Base-by-base conservation (phyloP, 2,113 vertebrate species). In the Tachuris rubrigastra region DNA sequence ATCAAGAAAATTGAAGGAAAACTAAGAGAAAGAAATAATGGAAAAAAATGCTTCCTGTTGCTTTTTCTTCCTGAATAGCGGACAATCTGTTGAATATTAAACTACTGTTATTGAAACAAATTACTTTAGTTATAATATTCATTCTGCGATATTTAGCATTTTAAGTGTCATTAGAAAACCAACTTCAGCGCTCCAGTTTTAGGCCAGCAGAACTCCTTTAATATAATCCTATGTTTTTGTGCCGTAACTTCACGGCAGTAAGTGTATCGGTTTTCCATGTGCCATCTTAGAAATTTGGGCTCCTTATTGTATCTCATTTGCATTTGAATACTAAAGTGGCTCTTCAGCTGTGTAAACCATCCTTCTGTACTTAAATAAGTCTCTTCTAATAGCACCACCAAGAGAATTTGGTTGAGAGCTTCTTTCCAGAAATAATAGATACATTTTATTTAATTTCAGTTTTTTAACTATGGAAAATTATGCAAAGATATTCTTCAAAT, bases 401-500 rank as follows among this genome's bases (percentile, higher is more conserved):
- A 65, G 20, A 73, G 63, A 77, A 95, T 77, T 85, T 91, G 18
- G 33, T 82, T 89, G 65, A 96, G 66, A 89, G 35, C 28, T 78
- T 86, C 28, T 88, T 94, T 92, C 81, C 71, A 82, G 82, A 95
- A 93, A 88, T 86, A 93, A 65, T 86, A 66, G 59, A 47, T 56
- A 85, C 56, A 53, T 97, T 94, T 86, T 77, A 66, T 90, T 95
- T 92, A 59, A 28, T 80, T 90, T 89, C 67, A 75, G 76, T 42
- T 72, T 95, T 91, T 87, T 88, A 87, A 46, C 50, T 68, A 81
- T 80, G 42, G 77, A 93, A 95, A 95, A 89, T 86, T 76, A 94
- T 94, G 80, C 69, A 90, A 81, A 95, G 33, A 68, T 80, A 73
- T 85, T 95, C 71, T 68, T 87, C 56, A 84, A 83, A 91, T 37